Evolutionary conservation across 2,797 vertebrate species (phyloP).

Genomic region (Sphaeramia orbicularis): DNA sequence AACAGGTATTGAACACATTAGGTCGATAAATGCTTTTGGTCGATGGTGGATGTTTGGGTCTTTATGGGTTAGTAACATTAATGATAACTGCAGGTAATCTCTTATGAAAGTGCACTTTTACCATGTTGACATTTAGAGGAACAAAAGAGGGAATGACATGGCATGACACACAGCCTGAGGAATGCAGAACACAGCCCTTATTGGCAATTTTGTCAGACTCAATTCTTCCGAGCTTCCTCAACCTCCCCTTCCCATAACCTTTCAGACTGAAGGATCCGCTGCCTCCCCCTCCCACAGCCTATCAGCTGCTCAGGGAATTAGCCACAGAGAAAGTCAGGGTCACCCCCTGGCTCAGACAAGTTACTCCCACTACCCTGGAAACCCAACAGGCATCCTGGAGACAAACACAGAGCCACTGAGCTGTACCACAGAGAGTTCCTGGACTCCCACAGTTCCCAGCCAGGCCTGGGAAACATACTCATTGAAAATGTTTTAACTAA

Average conservation of each 20-base stretch:
- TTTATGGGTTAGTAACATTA: too few species aligned
- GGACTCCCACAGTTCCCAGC: constrained; percentile 69
- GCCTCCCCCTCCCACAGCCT: constrained; percentile 68
- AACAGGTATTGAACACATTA: too few species aligned
- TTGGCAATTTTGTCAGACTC: constrained; percentile 39
- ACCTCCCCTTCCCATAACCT: constrained; percentile 76
- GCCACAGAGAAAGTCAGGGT: constrained; percentile 74
- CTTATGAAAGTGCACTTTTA: not conserved
- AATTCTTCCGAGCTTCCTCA: constrained; percentile 50
- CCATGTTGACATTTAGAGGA: constrained; percentile 7
- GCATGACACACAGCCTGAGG: constrained; percentile 16
- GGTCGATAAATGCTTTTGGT: too few species aligned
- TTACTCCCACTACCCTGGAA: constrained; percentile 77
- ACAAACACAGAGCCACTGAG: constrained; percentile 74
- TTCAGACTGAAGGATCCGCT: constrained; percentile 52
- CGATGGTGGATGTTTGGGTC: too few species aligned
- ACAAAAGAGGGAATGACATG: constrained; percentile 1
- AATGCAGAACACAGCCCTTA: constrained; percentile 53
- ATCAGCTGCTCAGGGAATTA: constrained; percentile 74
- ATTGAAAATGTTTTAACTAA: constrained; percentile 45
- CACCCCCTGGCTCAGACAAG: constrained; percentile 65
- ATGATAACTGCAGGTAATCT: not conserved
- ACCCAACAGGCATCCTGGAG: constrained; percentile 75
- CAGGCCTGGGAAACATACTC: constrained; percentile 70
- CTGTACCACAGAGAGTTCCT: constrained; percentile 52